Evolutionary conservation across 2,888 invertebrate species (phyloP).

Genomic region (Tenthredo mesomela): DNA sequence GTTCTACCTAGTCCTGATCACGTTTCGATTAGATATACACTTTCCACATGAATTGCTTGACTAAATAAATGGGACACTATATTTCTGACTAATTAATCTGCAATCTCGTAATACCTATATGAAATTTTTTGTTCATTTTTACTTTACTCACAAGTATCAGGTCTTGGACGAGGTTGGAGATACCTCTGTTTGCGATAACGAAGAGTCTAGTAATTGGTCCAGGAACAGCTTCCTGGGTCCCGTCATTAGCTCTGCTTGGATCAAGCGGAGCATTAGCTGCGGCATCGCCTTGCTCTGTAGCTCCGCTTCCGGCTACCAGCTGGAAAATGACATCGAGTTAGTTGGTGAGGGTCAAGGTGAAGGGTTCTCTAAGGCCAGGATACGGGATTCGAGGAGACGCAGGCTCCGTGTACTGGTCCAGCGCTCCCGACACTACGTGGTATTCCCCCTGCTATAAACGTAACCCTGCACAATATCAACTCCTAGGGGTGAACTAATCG

Average conservation of each 20-base stretch:
- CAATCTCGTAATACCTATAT: neutral
- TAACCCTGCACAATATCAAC: conserved; percentile 38
- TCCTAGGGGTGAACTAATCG: conserved; percentile 39
- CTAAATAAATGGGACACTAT: neutral
- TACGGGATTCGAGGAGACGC: conserved; percentile 57
- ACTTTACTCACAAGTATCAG: conserved; percentile 86
- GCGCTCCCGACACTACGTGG: conserved; percentile 77
- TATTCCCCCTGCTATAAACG: conserved; percentile 56
- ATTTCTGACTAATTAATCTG: neutral
- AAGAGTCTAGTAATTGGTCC: conserved; percentile 93
- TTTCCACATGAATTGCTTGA: conserved; percentile 3
- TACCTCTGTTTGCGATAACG: conserved; percentile 92
- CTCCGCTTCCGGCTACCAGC: conserved; percentile 90
- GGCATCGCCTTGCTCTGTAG: conserved; percentile 83
- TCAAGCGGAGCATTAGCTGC: conserved; percentile 79
- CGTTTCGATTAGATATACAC: neutral
- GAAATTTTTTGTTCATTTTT: neutral
- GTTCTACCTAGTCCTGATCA: neutral
- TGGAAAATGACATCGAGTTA: conserved; percentile 76
- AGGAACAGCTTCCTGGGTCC: conserved; percentile 90
- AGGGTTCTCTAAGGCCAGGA: conserved; percentile 57
- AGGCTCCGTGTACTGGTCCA: conserved; percentile 76
- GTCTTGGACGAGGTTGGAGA: conserved; percentile 93
- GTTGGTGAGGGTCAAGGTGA: conserved; percentile 53
- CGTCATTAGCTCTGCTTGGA: conserved; percentile 82